These are phyloP conservation scores for Galerucella pusilla DNA, from an alignment of 2,888 invertebrate genomes.

Conservation along the genomic window DNA sequence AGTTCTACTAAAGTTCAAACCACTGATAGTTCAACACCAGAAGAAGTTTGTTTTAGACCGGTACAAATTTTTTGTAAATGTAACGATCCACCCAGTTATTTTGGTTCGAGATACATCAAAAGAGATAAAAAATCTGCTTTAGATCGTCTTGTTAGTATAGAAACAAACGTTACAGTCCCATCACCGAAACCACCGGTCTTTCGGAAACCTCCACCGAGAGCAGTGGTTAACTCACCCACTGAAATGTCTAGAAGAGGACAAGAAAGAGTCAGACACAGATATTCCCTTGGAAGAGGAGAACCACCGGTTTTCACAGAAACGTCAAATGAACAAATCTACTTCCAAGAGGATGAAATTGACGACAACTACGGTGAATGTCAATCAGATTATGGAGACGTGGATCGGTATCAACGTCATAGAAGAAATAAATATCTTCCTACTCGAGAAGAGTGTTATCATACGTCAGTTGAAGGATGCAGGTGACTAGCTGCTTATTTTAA, in stretches of 20 bases:
- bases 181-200: not conserved
- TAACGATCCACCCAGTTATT: not conserved
- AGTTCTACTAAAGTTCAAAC: slow-evolving; percentile 18
- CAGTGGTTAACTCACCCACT: not conserved
- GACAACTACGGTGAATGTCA: not conserved
- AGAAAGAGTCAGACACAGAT: not conserved
- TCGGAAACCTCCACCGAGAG: not conserved
- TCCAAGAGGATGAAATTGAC: not conserved
- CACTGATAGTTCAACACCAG: slow-evolving; percentile 5
- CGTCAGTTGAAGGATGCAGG: not conserved
- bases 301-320: not conserved
- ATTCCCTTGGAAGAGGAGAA: not conserved
- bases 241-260: not conserved
- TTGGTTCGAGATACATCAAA: not conserved
- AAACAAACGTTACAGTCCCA: not conserved
- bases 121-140: not conserved
- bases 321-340: not conserved
- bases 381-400: not conserved
- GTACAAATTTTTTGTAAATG: not conserved
- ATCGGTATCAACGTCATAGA: not conserved
- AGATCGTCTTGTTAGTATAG: not conserved
- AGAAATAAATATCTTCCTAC: not conserved
- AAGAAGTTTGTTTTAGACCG: slow-evolving; percentile 18
- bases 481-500: not conserved
- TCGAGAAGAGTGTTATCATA: not conserved